A percentile compares a stretch with the other conserved stretches of the same genome.
phyloP scores from a whole-genome alignment of 1,140 invertebrate species.

The Lepidurus couesii region DNA sequence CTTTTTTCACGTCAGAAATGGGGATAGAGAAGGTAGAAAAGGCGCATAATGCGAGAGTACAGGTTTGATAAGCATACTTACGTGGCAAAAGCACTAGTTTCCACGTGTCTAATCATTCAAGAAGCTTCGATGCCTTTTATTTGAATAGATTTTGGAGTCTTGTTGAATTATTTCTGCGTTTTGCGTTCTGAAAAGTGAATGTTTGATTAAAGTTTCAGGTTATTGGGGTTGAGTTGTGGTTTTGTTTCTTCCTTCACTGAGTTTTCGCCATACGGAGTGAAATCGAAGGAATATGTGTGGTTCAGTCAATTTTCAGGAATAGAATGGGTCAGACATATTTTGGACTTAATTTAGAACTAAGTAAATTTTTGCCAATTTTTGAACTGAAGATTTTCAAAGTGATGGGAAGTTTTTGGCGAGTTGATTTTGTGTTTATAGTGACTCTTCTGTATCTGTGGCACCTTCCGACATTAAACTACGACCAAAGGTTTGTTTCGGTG shows the following conservation, averaged over 20 bases:
- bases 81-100: background rate
- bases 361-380: too few species aligned
- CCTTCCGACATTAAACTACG: background rate
- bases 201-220: background rate
- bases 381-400: too few species aligned
- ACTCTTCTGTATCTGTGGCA: constrained; percentile 2
- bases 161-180: background rate
- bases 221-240: background rate
- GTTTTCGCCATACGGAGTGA: background rate
- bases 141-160: background rate
- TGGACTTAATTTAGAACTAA: too few species aligned
- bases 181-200: background rate
- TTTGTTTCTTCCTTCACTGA: background rate
- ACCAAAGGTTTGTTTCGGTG: background rate
- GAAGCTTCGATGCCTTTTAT: background rate
- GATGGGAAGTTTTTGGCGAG: background rate
- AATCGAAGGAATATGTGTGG: background rate
- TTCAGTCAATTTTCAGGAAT: too few species aligned
- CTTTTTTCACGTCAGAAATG: too few species aligned
- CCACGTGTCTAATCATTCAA: background rate
- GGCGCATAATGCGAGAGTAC: too few species aligned
- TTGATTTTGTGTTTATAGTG: background rate
- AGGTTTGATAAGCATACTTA: too few species aligned
- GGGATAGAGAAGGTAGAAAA: too few species aligned
- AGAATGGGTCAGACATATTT: too few species aligned